Conservation (phyloP, 2,888 invertebrate species). For the Hyles lineata region DNA sequence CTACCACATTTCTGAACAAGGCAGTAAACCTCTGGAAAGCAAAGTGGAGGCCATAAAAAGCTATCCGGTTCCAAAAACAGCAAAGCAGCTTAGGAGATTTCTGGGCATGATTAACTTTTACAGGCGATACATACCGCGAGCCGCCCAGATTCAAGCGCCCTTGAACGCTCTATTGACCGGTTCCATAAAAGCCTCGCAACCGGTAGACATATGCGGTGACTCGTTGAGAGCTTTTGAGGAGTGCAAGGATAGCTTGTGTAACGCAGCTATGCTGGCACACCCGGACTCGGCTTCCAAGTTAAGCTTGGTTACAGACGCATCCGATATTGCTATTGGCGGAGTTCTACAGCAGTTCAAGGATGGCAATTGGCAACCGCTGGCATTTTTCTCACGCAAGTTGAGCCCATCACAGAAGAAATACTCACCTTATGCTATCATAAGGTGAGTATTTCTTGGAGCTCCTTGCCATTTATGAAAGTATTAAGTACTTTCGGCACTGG, state of each 20-base stretch:
- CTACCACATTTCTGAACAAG: too few species aligned
- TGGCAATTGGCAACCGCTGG: too few species aligned
- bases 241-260: slow-evolving; percentile 25
- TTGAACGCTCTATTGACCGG: slow-evolving; percentile 27
- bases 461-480: too few species aligned
- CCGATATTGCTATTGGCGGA: slow-evolving; percentile 14
- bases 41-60: too few species aligned
- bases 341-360: too few species aligned
- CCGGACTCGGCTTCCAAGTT: slow-evolving; percentile 3
- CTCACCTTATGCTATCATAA: too few species aligned
- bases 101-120: slow-evolving; percentile 37
- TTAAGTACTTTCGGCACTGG: too few species aligned
- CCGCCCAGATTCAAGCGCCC: slow-evolving; percentile 29
- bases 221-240: slow-evolving; percentile 25
- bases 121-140: slow-evolving; percentile 30
- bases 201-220: slow-evolving; percentile 1
- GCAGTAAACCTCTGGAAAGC: too few species aligned
- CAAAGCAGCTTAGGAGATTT: slow-evolving; percentile 41
- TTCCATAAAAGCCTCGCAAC: slow-evolving; percentile 28
- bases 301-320: slow-evolving; percentile 16
- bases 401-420: too few species aligned
- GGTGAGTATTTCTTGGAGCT: too few species aligned
- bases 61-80: too few species aligned
- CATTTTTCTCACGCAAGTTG: too few species aligned
- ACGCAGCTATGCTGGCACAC: slow-evolving; percentile 23